Base-by-base conservation (phyloP, 2,797 vertebrate species). In the Poliocrania exsul region DNA sequence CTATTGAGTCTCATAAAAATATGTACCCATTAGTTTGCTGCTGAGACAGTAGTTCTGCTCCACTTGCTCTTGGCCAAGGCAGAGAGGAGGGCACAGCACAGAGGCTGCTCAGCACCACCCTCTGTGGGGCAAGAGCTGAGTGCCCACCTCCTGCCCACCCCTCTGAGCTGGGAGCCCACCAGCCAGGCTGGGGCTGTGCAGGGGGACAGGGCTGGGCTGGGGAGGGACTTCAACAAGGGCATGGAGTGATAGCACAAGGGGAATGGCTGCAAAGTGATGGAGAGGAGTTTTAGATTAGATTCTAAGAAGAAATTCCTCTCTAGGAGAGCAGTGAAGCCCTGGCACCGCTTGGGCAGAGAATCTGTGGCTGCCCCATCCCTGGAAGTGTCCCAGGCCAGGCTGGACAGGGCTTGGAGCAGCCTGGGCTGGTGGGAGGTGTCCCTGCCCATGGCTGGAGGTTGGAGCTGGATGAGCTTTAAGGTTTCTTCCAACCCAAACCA, bases 1-100 rank as follows among this genome's bases (percentile, higher is more conserved):
- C 96, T 92, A 93, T 94, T 82, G 86, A 95, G 74, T 44, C 93
- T 83, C 93, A 91, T 97, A 96, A 95, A 96, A 95, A 92, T 85
- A 83, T 38, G 73, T 70, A 88, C 51, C 77, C 90, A 57, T 91
- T 88, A 88, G 77, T 87, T 94, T 90, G 82, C 86, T 95, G 92
- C 95, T 95, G 96, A 96, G 86, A 11, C 50, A 9, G 26, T 46
- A 5, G 71, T 94, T 94, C 88, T 94, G 86, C 71, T 85, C 66
- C 61, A 8, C 86, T 62, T 84, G 56, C 38, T 61, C 33, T 40
- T 13, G 67, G 38, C 75, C 65, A 7, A 23, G 81, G 54, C 51
- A 35, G 74, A 62, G 38, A 56, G 61, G 47, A 57, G 20, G 8
- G 19, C 7, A 14, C 7, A 15, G 69, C 42, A 5, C 4, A 13